phyloP scores from a whole-genome alignment of 2,797 vertebrate genomes.

The Alauda arvensis region DNA sequence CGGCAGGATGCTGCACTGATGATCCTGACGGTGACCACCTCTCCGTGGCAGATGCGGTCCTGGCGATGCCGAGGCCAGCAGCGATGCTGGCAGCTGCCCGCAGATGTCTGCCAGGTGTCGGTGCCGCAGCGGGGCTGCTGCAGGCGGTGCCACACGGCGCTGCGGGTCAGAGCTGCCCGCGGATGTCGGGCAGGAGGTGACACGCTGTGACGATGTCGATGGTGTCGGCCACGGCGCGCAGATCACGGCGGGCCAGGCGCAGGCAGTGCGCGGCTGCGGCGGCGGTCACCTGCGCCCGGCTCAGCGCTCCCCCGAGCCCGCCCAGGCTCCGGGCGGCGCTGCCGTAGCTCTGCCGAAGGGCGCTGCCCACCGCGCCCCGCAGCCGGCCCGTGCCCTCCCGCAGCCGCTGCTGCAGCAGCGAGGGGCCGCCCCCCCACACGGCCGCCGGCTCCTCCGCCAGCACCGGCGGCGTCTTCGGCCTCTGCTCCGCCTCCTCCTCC shows the following conservation, averaged over 20 bases:
- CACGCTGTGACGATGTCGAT: not conserved
- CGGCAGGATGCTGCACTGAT: not conserved
- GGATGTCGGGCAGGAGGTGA: conserved; percentile 9
- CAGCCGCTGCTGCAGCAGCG: not conserved
- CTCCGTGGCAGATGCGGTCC: not conserved
- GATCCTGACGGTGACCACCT: not conserved
- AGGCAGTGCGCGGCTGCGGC: not conserved
- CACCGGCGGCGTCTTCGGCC: not conserved
- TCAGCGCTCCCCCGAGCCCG: not conserved
- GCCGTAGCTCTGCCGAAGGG: not conserved
- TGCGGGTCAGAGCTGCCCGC: not conserved
- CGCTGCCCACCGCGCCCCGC: not conserved
- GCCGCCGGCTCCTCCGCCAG: not conserved
- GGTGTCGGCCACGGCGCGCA: not conserved
- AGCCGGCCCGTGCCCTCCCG: not conserved
- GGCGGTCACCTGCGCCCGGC: not conserved
- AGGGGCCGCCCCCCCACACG: not conserved
- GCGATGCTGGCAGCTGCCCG: not conserved
- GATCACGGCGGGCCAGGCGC: not conserved
- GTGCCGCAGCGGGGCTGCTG: not conserved
- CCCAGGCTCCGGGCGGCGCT: not conserved
- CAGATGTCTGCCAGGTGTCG: not conserved
- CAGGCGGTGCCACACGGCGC: rapidly evolving
- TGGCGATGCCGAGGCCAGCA: not conserved
- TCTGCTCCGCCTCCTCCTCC: not conserved